Conservation (phyloP, 2,113 vertebrate genomes). For the Tetraodon nigroviridis region DNA sequence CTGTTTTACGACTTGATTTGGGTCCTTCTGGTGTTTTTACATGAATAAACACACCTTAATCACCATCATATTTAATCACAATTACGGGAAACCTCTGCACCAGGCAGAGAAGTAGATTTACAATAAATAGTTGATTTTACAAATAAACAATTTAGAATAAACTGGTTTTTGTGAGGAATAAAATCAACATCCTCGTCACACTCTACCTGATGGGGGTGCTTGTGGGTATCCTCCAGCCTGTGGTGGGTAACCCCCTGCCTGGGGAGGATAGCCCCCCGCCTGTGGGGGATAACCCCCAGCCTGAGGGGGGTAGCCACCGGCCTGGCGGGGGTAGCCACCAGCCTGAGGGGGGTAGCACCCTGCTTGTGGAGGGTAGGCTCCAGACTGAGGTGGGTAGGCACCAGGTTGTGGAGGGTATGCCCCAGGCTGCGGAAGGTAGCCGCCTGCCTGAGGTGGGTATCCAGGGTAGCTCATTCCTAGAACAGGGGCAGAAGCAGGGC, state of each 20-base stretch:
- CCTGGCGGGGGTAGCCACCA: conserved; percentile 49
- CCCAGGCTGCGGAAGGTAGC: conserved; percentile 58
- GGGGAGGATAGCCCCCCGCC: conserved; percentile 36
- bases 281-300: conserved; percentile 49
- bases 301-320: conserved; percentile 52
- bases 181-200: neutral
- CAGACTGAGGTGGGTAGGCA: conserved; percentile 61
- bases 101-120: neutral
- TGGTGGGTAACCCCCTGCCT: conserved; percentile 18
- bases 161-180: neutral
- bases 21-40: too few species aligned
- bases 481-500: conserved; percentile 47
- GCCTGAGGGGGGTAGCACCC: conserved; percentile 63
- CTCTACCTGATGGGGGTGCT: conserved; percentile 66
- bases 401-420: conserved; percentile 66
- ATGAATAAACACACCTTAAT: too few species aligned
- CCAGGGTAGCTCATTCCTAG: conserved; percentile 87
- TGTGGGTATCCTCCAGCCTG: conserved; percentile 50
- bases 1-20: neutral
- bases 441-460: conserved; percentile 61
- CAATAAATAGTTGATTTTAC: neutral
- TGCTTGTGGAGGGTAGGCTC: conserved; percentile 76
- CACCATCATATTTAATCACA: too few species aligned
- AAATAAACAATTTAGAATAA: too few species aligned
- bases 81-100: neutral